Percentiles rank a stretch among this genome's conserved stretches.
phyloP scores from a whole-genome alignment of 2,888 invertebrate genomes.

The Dicranocentrus wangi region DNA sequence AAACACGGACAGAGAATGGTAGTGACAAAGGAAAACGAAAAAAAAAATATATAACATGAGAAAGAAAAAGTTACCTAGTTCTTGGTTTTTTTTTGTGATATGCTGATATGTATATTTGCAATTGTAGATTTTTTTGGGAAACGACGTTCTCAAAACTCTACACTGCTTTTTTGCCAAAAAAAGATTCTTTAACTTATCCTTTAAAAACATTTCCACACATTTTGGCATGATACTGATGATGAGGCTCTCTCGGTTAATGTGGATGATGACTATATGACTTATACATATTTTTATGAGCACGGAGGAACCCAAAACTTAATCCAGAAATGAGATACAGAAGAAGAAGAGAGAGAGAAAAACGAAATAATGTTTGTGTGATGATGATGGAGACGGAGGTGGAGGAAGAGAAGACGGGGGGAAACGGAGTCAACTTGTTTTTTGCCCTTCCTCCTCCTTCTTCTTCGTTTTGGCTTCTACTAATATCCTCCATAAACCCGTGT shows the following conservation, averaged over 20 bases:
- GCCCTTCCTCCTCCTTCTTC: conserved; percentile 12
- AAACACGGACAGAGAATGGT: conserved; percentile 40
- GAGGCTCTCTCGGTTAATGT: conserved; percentile 12
- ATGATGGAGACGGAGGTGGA: background rate
- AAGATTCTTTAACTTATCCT: conserved; percentile 7
- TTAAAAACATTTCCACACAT: background rate
- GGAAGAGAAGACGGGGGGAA: conserved; percentile 9
- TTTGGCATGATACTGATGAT: conserved; percentile 16
- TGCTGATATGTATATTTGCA: too few species aligned
- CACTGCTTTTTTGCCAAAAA: conserved; percentile 10
- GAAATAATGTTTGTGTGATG: background rate
- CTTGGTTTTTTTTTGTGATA: too few species aligned
- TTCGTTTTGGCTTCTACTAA: conserved; percentile 37
- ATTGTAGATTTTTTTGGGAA: background rate
- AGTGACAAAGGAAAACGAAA: conserved; percentile 44
- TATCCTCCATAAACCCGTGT: too few species aligned
- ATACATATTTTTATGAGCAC: conserved; percentile 29
- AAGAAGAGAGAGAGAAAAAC: conserved; percentile 47
- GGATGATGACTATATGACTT: conserved; percentile 14
- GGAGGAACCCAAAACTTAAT: conserved; percentile 42
- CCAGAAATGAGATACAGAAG: too few species aligned
- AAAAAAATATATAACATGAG: too few species aligned
- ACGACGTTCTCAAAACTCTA: background rate
- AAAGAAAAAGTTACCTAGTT: too few species aligned
- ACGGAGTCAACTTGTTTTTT: conserved; percentile 14